Evolutionary conservation across 2,113 vertebrate genomes (phyloP).

Genomic region (Alethe castanea): DNA sequence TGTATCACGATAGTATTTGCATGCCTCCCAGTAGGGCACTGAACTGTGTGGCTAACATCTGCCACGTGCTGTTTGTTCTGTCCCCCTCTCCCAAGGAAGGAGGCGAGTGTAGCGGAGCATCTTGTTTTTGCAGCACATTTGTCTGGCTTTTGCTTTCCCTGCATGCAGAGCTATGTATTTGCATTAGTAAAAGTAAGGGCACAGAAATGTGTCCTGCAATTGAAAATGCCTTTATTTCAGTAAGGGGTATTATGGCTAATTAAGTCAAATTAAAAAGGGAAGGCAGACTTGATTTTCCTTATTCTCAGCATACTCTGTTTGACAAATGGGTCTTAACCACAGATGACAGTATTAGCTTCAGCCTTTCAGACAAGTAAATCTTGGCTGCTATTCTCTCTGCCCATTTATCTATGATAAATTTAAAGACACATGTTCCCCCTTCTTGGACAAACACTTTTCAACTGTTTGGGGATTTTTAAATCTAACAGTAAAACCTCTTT

Average conservation of each 20-base stretch:
- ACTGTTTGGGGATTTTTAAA: not conserved
- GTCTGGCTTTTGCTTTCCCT: constrained; percentile 22
- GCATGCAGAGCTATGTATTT: not conserved
- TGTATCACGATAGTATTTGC: constrained; percentile 28
- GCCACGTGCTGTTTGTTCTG: constrained; percentile 61
- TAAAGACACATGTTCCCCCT: constrained; percentile 39
- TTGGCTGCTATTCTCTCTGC: constrained; percentile 53
- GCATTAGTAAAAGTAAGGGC: not conserved
- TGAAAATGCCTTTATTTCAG: constrained; percentile 41
- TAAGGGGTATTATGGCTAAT: constrained; percentile 13
- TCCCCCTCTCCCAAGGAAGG: constrained; percentile 58
- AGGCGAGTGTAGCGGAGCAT: constrained; percentile 56
- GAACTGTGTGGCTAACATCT: constrained; percentile 64
- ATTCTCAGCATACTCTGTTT: constrained; percentile 44
- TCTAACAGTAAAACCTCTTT: not conserved
- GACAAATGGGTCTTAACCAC: constrained; percentile 62
- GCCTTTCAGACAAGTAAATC: constrained; percentile 46
- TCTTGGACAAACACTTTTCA: not conserved
- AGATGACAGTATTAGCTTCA: constrained; percentile 61
- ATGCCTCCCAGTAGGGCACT: constrained; percentile 59
- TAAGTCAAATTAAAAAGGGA: constrained; percentile 58
- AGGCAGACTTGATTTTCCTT: constrained; percentile 55
- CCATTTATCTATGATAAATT: constrained; percentile 62
- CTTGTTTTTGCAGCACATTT: constrained; percentile 57
- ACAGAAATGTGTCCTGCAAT: constrained; percentile 18